A percentile compares a stretch with the other conserved stretches of the same genome.
Conservation (phyloP, 2,888 invertebrate species). For the Matsumyia berberina region DNA sequence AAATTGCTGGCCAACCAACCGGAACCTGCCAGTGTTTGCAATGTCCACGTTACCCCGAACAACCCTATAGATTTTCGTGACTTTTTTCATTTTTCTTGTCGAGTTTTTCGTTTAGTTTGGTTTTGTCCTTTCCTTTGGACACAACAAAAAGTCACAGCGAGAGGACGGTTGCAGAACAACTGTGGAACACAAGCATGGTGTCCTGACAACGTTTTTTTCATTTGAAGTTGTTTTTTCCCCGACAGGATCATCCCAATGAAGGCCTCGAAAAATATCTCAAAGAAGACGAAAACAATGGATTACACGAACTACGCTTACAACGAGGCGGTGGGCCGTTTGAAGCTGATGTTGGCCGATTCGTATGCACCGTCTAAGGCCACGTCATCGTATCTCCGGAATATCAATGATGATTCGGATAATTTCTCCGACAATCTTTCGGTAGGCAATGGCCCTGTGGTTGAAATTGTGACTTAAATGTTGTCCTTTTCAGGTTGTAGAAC, state of each 20-base stretch:
- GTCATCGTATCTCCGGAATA: slow-evolving; percentile 80
- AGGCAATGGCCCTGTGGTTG: slow-evolving; percentile 44
- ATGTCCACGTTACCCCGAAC: slow-evolving; percentile 63
- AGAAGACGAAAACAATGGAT: slow-evolving; percentile 86
- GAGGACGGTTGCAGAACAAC: background rate
- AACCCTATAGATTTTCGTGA: slow-evolving; percentile 54
- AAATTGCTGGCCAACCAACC: slow-evolving; percentile 63
- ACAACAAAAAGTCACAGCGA: background rate
- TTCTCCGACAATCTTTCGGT: slow-evolving; percentile 85
- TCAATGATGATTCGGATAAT: slow-evolving; percentile 86
- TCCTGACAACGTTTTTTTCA: slow-evolving; percentile 46
- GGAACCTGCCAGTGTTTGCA: slow-evolving; percentile 70
- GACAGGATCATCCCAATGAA: slow-evolving; percentile 82
- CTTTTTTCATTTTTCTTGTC: background rate
- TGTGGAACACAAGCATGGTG: slow-evolving; percentile 40
- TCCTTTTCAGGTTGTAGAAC: slow-evolving; percentile 81
- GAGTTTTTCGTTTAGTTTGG: slow-evolving; percentile 28
- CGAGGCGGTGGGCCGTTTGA: slow-evolving; percentile 92
- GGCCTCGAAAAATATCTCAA: slow-evolving; percentile 82
- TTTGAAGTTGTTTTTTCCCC: slow-evolving; percentile 21
- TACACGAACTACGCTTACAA: slow-evolving; percentile 93
- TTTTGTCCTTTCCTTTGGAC: slow-evolving; percentile 6
- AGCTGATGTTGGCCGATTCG: slow-evolving; percentile 91
- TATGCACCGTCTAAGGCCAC: slow-evolving; percentile 86
- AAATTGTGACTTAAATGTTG: background rate